Base-by-base conservation (phyloP, 2,113 vertebrate genomes). In the Empidonax alnorum region DNA sequence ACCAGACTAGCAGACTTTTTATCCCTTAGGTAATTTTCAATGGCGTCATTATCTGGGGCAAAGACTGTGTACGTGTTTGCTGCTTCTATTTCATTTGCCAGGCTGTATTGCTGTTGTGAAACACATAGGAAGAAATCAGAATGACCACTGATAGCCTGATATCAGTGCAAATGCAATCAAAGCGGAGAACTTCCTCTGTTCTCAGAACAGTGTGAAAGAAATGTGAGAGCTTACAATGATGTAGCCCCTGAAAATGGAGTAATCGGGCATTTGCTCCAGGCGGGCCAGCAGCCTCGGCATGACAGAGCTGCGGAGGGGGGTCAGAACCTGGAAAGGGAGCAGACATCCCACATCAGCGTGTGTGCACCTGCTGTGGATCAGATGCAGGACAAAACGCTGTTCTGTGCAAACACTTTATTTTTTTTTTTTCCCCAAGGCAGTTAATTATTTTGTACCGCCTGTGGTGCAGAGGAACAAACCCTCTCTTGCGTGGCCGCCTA, bases 191-290 rank as follows among this genome's bases (percentile, higher is more conserved):
- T 6, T 2, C 35, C 69, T 28, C 7, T 30, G 9, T n/a, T 55
- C 39, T 22, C 35, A 52, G 46, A 59, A 58, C 12, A 16, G 11
- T 5, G 3, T 67, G 87, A 85, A 20, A 44, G 63, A 7, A n/a
- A 25, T 9, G 3, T 50, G 81, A 84, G 80, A 95, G 87, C 98
- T 92, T 98, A 98, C 99, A 37, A 98, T 97, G 15, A 99, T 87
- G 63, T 98, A 98, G 12, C 97, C 97, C 58, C 98, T 98, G 98
- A 99, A 99, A 61, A 98, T 97, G 44, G 99, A 99, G 79, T 99
- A 99, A 73, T 99, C 98, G 0, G 98, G 98, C 95, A 98, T 98
- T 91, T 98, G 98, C 20, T 97, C 97, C 39, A 99, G 97, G 58
- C 98, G 97, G 12, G 93, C 84, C 85, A 98, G 98, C 50, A 99